Base-by-base conservation (phyloP, 2,797 vertebrate genomes). In the Dermochelys coriacea region DNA sequence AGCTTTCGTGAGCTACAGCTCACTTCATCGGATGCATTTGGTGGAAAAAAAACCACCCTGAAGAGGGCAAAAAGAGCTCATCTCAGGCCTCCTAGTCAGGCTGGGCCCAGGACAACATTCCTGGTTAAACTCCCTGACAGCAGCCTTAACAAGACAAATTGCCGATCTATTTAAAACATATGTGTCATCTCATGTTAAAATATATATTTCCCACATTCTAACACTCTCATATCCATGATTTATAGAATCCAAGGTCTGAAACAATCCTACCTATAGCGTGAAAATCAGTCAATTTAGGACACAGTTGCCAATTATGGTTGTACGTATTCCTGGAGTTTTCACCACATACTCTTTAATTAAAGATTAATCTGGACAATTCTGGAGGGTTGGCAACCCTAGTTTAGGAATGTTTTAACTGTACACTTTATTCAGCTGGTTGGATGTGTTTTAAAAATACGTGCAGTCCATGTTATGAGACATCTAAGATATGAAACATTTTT, bases 81-180 rank as follows among this genome's bases (percentile, higher is more conserved):
- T 27, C 37, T 84, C 14, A 34, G 8, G 37, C 78, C 9, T 79
- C 50, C 10, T 74, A 80, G 21, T 92, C 71, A 91, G 29, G 50
- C 41, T 2, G 5, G 68, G 29, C 57, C 85, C 81, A 68, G 31
- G 37, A 29, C 49, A 41, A 34, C 2, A 0, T 54, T 92, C 82
- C 85, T 64, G 10, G 6, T 96, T 94, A 89, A 5, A 57, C 45
- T 92, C 84, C 19, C 31, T 86, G 57, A 29, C 59, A 93, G 50
- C 47, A 93, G 45, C 47, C 6, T 31, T 47, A 77, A 77, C 45
- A 77, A 29, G 80, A 49, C 2, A 14, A 47, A 82, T 88, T 91
- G 50, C 8, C 89, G 57, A 51, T 81, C 80, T 94, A 3, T 89
- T 94, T 71, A 61, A 3, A 9, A 64, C 47, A 77, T 27, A 31